A percentile compares a stretch with the other conserved stretches of the same genome.
These are phyloP conservation scores for Bradypodion ventrale DNA, from an alignment of 2,797 vertebrate species.

Conservation along the genomic window DNA sequence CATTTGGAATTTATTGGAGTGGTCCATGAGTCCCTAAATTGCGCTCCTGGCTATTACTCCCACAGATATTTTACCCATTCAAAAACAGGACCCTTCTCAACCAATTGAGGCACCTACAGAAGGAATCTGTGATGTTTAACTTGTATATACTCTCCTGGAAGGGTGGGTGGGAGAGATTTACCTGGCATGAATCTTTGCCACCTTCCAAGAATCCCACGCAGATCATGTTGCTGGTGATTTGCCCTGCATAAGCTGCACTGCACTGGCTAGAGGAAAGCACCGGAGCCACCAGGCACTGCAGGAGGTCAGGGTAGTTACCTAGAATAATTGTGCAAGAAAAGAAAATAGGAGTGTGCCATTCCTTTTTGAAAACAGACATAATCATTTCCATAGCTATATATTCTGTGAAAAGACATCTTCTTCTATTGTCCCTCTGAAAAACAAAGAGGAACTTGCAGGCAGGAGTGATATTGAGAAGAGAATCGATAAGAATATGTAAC, in stretches of 20 bases:
- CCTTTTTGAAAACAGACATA: neutral
- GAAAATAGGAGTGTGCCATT: neutral
- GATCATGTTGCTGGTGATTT: conserved; percentile 59
- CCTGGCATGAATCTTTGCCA: conserved; percentile 68
- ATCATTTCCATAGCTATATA: too few relatives aligned
- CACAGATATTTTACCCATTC: neutral
- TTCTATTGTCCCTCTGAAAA: neutral
- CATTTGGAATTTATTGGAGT: neutral
- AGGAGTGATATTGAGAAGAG: neutral
- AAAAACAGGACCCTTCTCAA: neutral
- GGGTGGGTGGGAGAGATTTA: conserved; percentile 28
- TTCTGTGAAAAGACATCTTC: neutral
- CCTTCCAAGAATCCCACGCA: conserved; percentile 57
- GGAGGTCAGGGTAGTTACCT: conserved; percentile 38
- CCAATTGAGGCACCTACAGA: neutral
- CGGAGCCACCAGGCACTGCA: conserved; percentile 44
- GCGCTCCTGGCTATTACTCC: too few relatives aligned
- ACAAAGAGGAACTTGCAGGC: neutral
- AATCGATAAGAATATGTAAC: neutral
- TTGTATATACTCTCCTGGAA: too few relatives aligned
- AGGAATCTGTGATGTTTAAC: neutral
- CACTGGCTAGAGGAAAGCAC: neutral
- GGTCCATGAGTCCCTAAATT: neutral
- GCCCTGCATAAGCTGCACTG: conserved; percentile 11
- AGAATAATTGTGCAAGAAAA: conserved; percentile 49